Evolutionary conservation across 2,113 vertebrate genomes (phyloP), one percentile per base, ranked within the genome.

Genomic region (Sakesphorus luctuosus): DNA sequence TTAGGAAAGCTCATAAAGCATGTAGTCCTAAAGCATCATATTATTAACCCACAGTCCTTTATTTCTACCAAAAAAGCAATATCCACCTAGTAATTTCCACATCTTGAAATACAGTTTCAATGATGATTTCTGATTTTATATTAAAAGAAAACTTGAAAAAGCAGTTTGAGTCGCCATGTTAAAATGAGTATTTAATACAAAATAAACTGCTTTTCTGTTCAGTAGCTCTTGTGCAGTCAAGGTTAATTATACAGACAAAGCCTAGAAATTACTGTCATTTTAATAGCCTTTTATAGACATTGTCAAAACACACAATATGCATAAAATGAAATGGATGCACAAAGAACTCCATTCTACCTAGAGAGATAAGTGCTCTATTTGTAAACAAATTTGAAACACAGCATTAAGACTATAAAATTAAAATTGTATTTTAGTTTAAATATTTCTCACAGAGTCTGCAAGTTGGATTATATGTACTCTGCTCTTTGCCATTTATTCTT

Each of bases 201-300:
- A 62, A 96, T 69, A 97, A 96, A 96, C 19, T 78, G 53, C 47
- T 95, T 43, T 84, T 90, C 49, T 50, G 18, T 75, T 93, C 13
- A 79, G n/a, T 67, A 93, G 84, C 28, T 95, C 46, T 82, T 86
- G 24, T 85, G 67, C 77, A 97, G 83, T 94, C 79, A 94, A 93
- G 33, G 75, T 85, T 97, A 97, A 95, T 93, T 94, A 95, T 21
- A 94, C 5, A 62, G 56, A 96, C 77, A 95, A 96, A 96, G 83
- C 31, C 68, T 66, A 93, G 93, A 97, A 92, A 94, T 84, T 93
- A 91, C 84, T 79, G 68, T 44, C 47, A 83, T 86, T 95, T 97
- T 90, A 97, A 94, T 26, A 93, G 73, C 26, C 83, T 85, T 83
- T 97, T 93, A 96, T 15, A 94, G 18, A 84, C 19, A 89, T 7